A percentile compares a stretch with the other conserved stretches of the same genome.
These are phyloP conservation scores for Drosophila eohydei DNA, from an alignment of 2,888 invertebrate genomes.

Conservation along the genomic window DNA sequence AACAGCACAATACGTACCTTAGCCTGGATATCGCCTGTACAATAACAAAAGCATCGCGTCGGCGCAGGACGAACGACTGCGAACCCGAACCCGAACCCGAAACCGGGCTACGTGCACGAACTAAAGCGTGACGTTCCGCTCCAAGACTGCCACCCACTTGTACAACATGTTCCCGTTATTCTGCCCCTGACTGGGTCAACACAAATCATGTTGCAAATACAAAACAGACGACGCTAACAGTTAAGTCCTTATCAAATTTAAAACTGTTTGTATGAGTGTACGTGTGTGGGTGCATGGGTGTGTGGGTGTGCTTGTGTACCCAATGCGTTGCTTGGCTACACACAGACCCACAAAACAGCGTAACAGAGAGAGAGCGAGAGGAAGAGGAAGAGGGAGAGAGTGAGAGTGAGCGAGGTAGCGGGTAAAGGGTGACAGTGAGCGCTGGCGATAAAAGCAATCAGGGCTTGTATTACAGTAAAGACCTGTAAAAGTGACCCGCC, in stretches of 20 bases:
- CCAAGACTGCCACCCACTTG: neutral
- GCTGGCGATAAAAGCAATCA: conserved; percentile 31
- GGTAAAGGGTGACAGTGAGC: neutral
- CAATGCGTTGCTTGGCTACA: conserved; percentile 49
- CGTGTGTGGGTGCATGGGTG: conserved; percentile 14
- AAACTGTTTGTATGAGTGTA: conserved; percentile 12
- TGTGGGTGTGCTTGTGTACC: conserved; percentile 23
- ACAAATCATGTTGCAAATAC: conserved; percentile 54
- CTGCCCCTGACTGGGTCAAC: conserved; percentile 55
- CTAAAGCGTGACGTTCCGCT: conserved; percentile 4
- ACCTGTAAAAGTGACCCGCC: conserved; percentile 43
- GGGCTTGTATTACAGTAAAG: conserved; percentile 29
- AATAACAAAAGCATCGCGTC: conserved; percentile 45
- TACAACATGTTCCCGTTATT: conserved; percentile 38
- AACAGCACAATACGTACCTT: conserved; percentile 18
- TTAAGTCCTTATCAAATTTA: conserved; percentile 58
- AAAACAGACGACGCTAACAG: conserved; percentile 35
- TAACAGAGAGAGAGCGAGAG: neutral
- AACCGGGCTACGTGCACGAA: neutral
- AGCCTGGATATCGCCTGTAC: conserved; percentile 25
- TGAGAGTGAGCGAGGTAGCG: neutral
- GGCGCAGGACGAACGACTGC: conserved; percentile 44
- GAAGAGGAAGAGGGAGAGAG: neutral
- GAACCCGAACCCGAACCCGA: neutral
- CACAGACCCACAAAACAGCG: conserved; percentile 17